Conservation (phyloP, 1,140 invertebrate genomes). For the Octopus bimaculoides region DNA sequence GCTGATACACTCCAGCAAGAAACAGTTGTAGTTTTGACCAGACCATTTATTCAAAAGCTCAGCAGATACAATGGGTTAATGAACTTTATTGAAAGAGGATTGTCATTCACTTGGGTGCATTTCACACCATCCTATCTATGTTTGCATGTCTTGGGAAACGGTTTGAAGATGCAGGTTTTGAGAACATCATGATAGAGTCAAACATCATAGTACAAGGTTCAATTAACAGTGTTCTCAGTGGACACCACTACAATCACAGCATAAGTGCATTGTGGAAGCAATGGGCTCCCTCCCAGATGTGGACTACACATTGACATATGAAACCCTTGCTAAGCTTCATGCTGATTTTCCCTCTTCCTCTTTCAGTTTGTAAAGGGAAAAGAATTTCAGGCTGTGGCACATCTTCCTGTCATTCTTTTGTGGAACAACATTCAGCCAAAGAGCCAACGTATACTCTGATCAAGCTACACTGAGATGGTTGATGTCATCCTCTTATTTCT, state of each 20-base stretch:
- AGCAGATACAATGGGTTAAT: not conserved
- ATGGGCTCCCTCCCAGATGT: no score
- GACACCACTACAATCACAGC: constrained; percentile 36
- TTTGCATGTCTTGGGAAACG: not conserved
- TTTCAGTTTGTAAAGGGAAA: no score
- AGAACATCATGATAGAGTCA: constrained; percentile 26
- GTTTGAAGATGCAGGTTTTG: constrained; percentile 19
- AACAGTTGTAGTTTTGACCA: not conserved
- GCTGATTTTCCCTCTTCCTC: no score
- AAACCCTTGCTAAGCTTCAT: no score
- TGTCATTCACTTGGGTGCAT: not conserved
- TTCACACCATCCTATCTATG: not conserved
- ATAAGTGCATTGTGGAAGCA: no score
- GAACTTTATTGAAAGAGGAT: constrained; percentile 1
- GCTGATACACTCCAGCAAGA: not conserved
- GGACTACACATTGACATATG: no score
- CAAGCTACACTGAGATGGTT: no score
- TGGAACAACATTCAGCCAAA: no score
- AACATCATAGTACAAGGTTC: constrained; percentile 30
- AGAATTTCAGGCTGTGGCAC: no score
- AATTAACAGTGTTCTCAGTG: constrained; percentile 25
- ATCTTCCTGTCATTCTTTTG: no score
- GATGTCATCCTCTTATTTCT: no score
- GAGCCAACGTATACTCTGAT: no score
- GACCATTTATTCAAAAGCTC: not conserved